Percentiles rank a stretch among this genome's conserved stretches.
These are phyloP conservation scores for Plectropomus leopardus DNA, from an alignment of 2,113 vertebrate species.

Conservation along the genomic window DNA sequence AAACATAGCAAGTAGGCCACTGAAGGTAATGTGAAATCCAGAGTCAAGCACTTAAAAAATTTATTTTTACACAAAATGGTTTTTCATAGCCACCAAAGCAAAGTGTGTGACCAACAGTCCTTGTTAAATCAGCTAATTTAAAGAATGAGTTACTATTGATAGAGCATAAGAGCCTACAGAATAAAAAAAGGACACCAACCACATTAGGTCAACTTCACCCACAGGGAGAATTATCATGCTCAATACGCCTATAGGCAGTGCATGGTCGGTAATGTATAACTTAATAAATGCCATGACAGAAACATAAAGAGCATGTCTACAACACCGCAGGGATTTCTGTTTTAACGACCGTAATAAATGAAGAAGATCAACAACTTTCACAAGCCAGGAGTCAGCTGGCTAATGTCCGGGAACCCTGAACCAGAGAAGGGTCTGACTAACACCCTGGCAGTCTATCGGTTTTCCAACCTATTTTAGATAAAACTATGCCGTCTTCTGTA, in stretches of 20 bases:
- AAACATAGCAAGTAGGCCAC: neutral
- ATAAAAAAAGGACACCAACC: neutral
- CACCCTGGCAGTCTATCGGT: slow-evolving; percentile 2
- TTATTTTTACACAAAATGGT: neutral
- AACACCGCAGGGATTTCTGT: neutral
- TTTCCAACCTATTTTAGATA: too few relatives aligned
- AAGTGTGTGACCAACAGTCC: neutral
- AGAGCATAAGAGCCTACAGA: slow-evolving; percentile 1
- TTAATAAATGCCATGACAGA: slow-evolving; percentile 25
- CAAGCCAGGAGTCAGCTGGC: slow-evolving; percentile 49
- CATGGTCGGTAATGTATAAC: neutral
- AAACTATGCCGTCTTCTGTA: too few relatives aligned
- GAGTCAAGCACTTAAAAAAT: neutral
- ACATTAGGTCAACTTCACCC: slow-evolving; percentile 11
- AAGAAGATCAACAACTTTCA: slow-evolving; percentile 23
- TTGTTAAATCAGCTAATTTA: neutral
- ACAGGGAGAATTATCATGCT: slow-evolving; percentile 12
- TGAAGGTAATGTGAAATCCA: neutral
- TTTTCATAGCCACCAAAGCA: neutral
- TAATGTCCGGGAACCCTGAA: slow-evolving; percentile 35
- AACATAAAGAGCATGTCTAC: slow-evolving; percentile 9
- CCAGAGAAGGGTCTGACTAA: slow-evolving; percentile 44
- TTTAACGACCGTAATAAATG: slow-evolving; percentile 41
- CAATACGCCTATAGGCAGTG: neutral
- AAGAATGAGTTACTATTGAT: neutral